Percentiles rank a stretch among this genome's conserved stretches.
Evolutionary conservation across 2,888 invertebrate species (phyloP).

Genomic region (Caenorhabditis macrosperma): DNA sequence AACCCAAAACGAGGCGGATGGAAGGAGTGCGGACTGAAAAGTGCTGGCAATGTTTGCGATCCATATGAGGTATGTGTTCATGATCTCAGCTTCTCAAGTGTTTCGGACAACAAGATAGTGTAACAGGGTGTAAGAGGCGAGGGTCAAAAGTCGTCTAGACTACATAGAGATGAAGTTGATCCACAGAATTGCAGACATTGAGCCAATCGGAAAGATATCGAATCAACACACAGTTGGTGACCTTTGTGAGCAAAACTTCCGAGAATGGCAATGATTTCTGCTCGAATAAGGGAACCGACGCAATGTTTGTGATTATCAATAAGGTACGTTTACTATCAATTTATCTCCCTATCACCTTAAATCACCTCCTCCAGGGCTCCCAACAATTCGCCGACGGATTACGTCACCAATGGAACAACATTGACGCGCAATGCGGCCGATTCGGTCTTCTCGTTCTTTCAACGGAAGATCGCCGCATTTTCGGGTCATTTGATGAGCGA

Average conservation of each 20-base stretch:
- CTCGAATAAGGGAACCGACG: conserved; percentile 65
- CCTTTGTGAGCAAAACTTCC: conserved; percentile 57
- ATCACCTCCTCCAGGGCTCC: conserved; percentile 44
- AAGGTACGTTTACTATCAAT: conserved; percentile 33
- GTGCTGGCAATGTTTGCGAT: conserved; percentile 68
- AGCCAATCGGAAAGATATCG: conserved; percentile 67
- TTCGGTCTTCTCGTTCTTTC: conserved; percentile 65
- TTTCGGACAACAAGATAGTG: not conserved
- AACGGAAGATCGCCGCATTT: conserved; percentile 63
- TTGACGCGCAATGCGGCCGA: conserved; percentile 68
- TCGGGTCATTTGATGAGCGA: conserved; percentile 62
- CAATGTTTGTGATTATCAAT: conserved; percentile 59
- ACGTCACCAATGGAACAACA: conserved; percentile 62
- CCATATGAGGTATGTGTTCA: conserved; percentile 67
- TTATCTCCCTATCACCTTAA: not conserved
- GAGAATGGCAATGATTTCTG: conserved; percentile 60
- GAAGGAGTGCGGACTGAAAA: conserved; percentile 64
- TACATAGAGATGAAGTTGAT: not conserved
- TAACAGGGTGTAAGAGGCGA: too few relatives aligned
- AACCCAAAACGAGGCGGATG: conserved; percentile 63
- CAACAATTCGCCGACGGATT: conserved; percentile 66
- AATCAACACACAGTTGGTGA: conserved; percentile 62
- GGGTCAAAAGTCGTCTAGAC: not conserved
- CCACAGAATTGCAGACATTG: conserved; percentile 55
- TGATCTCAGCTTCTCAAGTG: not conserved